Base-by-base conservation (phyloP, 2,888 invertebrate genomes). In the Lasius platythorax region DNA sequence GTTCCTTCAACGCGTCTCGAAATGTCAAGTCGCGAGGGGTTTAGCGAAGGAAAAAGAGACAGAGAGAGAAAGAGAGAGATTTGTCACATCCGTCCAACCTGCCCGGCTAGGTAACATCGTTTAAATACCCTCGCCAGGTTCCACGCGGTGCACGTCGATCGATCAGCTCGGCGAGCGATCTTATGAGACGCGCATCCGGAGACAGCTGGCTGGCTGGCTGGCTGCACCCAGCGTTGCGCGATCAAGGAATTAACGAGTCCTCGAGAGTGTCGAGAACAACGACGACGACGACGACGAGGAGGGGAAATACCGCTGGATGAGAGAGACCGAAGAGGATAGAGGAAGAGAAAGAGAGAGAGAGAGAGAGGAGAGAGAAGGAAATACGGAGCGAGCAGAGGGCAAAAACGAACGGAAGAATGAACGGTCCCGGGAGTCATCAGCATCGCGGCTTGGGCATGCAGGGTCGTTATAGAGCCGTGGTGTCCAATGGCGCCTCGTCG, bases 381-480 rank as follows among this genome's bases (percentile, higher is more conserved):
- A 37, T 5, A 33, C 37, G 37, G 37, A 37, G 37, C 37, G 5
- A 37, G 37, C 37, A 5, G 37, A 37, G 37, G 37, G 37, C 37
- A 5, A 37, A 12, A 56, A 68, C 50, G 30, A 61, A 46, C 58
- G 50, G 79, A 85, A 83, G 86, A 84, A 90, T 90, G 90, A 88
- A 89, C 84, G 88, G 90, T 85, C 89, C 89, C 82, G 93, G 93
- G 87, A 91, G 88, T 92, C 93, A 93, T 90, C 93, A 91, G 89
- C 93, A 93, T 89, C 93, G 94, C 72, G 90, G 92, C 84, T 89
- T 93, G 92, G 91, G 92, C 85, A 92, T 93, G 90, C 92, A 91
- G 87, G 93, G 92, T 87, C 93, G 93, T 83, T 93, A 91, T 92
- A 91, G 93, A 88, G 86, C 91, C 56, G 91, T 87, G 56, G 91